Base-by-base conservation (phyloP, 2,888 invertebrate species). In the Campoplex nolae region DNA sequence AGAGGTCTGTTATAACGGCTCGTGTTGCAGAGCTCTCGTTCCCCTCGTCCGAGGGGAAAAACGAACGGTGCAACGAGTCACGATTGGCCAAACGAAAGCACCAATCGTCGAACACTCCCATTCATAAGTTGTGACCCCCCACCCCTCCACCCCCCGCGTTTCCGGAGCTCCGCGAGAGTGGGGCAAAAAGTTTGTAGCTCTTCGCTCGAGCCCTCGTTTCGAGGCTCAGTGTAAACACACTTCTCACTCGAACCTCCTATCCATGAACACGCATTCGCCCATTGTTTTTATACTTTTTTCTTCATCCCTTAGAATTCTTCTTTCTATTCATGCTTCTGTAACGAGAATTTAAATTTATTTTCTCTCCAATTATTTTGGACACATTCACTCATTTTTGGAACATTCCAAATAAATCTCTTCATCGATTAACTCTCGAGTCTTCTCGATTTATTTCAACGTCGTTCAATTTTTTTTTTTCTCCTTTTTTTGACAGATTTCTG, bases 41-140 rank as follows among this genome's bases (percentile, higher is more conserved):
- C 84, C 71, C 71, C 83, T 73, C 45, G 48, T 54, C 28, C 48
- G 70, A 83, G 28, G 42, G 73, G 68, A 83, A 71, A 23, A 67
- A 87, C 84, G 87, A 78, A 65, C 76, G 89, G 88, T 83, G 71
- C 85, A 87, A 73, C 83, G 86, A 88, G 78, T 89, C 89, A 88
- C 90, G 88, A 92, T 91, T 91, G 92, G 92, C 90, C 89, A 89
- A 89, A 85, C 81, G 76, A 80, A 35, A 74, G 88, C 85, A 88
- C 93, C 93, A 93, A 93, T 93, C 88, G 83, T 89, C 84, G 89
- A 88, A 79, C 89, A 93, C 91, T 93, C 90, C 92, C 93, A 93
- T 93, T 93, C 93, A 93, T 93, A 92, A 93, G 92, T 92, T 89
- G 90, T 87, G 86, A 23, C 23, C 23, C 23, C 23, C 23, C 23